A percentile compares a stretch with the other conserved stretches of the same genome.
phyloP scores from a whole-genome alignment of 92 coral and sea anemone species.

The Pocillopora grandis region DNA sequence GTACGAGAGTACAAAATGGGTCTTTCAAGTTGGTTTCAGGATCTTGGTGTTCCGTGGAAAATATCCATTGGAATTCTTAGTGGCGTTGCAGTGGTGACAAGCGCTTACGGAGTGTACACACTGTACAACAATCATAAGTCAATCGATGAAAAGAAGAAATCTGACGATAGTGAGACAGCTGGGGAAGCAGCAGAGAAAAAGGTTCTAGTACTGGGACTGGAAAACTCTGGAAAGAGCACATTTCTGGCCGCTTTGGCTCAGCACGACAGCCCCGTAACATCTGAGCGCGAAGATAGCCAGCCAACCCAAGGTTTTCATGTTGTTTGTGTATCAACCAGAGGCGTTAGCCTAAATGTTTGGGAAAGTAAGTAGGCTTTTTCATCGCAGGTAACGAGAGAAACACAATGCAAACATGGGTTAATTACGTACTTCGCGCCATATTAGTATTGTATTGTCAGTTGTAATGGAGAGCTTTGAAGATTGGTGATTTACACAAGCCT shows the following conservation, averaged over 20 bases:
- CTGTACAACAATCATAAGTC: constrained; percentile 42
- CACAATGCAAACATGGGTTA: too few species aligned
- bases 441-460: neutral
- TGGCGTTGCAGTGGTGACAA: constrained; percentile 59
- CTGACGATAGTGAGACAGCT: constrained; percentile 57
- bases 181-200: constrained; percentile 63
- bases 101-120: constrained; percentile 76
- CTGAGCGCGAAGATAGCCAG: constrained; percentile 57
- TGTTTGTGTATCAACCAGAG: constrained; percentile 83
- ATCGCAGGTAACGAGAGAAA: too few species aligned
- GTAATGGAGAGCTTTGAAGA: too few species aligned
- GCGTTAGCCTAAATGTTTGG: constrained; percentile 86
- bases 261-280: constrained; percentile 47
- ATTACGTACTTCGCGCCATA: too few species aligned
- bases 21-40: constrained; percentile 76
- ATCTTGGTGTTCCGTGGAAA: constrained; percentile 70
- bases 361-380: constrained; percentile 72
- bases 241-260: constrained; percentile 88
- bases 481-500: too few species aligned
- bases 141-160: constrained; percentile 37
- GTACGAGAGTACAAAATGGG: constrained; percentile 57
- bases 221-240: constrained; percentile 86
- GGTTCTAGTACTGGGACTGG: constrained; percentile 82
- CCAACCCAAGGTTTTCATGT: constrained; percentile 95
- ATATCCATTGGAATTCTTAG: constrained; percentile 62